A percentile compares a stretch with the other conserved stretches of the same genome.
Conservation (phyloP, 2,113 vertebrate species). For the Microtus richardsoni region DNA sequence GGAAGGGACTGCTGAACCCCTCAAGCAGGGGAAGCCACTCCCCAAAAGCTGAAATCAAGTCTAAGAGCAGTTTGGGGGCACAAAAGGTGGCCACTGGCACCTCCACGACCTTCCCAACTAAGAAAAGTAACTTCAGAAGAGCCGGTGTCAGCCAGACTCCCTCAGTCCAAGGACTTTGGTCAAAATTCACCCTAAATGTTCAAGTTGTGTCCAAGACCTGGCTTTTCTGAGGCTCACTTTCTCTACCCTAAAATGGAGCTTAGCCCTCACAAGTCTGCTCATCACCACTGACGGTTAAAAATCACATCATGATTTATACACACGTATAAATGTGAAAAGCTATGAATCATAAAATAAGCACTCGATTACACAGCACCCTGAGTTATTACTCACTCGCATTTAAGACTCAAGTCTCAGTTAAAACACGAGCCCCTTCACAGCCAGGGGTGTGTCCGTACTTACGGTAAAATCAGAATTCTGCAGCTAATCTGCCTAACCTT, state of each 20-base stretch:
- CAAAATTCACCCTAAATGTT: background rate
- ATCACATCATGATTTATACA: background rate
- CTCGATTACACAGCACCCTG: background rate
- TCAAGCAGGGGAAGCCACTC: background rate
- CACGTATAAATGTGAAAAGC: conserved; percentile 40
- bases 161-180: background rate
- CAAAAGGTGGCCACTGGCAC: background rate
- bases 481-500: background rate
- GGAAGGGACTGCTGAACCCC: background rate
- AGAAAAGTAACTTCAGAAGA: background rate
- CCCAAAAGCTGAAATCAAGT: background rate
- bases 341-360: conserved; percentile 33
- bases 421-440: conserved; percentile 25
- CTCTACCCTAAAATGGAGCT: conserved; percentile 7
- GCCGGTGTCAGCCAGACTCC: background rate
- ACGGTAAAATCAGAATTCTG: background rate
- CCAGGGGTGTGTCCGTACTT: background rate
- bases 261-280: background rate
- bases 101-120: background rate
- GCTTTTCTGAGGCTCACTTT: background rate
- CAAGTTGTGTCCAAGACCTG: background rate
- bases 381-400: conserved; percentile 32
- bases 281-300: background rate
- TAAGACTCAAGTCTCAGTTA: conserved; percentile 21
- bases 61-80: background rate